Base-by-base conservation (phyloP, 2,797 vertebrate genomes). In the Lagorchestes hirsutus region DNA sequence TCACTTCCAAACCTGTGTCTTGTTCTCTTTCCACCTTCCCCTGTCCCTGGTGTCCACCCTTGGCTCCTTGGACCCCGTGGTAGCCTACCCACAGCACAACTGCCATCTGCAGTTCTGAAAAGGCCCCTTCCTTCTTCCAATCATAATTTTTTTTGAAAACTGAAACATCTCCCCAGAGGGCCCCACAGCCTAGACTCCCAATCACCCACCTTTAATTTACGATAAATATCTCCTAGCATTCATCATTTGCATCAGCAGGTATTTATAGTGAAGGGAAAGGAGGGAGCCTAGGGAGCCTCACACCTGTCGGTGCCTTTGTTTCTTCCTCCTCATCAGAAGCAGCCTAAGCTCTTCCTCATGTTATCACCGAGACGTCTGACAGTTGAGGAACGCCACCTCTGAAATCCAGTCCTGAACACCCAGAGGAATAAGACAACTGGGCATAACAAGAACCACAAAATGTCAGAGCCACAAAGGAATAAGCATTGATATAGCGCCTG, bases 141-240 rank as follows among this genome's bases (percentile, higher is more conserved):
- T 50, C 40, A 46, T 8, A 46, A 27, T 29, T 54, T 24, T 54
- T 92, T 59, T 27, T 13, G 4, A 90, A 93, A 46, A 95, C 55
- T 24, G 50, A 4, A 40, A 57, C 34, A 67, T 31, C 50, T 93
- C 58, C 40, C 91, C 93, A 28, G 58, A 67, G 74, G 59, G 5
- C 90, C 13, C 29, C 55, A 27, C 24, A 55, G 91, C 91, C 91
- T 90, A 1, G 94, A 82, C 94, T 91, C 93, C 90, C 40, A 93
- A 3, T 95, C 94, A 92, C 18, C 93, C 74, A 52, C 93, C 87
- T 94, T 57, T 92, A 95, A 95, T 92, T 95, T n/a, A 62, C 27
- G 31, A 28, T 59, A 31, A 95, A 52, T n/a, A 54, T 52, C 96
- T 94, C 0, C 0, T n/a, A 34, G 92, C 82, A 40, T 52, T 91